Evolutionary conservation across 2,797 vertebrate species (phyloP), one percentile per base, ranked within the genome.

Genomic region (Huso huso): DNA sequence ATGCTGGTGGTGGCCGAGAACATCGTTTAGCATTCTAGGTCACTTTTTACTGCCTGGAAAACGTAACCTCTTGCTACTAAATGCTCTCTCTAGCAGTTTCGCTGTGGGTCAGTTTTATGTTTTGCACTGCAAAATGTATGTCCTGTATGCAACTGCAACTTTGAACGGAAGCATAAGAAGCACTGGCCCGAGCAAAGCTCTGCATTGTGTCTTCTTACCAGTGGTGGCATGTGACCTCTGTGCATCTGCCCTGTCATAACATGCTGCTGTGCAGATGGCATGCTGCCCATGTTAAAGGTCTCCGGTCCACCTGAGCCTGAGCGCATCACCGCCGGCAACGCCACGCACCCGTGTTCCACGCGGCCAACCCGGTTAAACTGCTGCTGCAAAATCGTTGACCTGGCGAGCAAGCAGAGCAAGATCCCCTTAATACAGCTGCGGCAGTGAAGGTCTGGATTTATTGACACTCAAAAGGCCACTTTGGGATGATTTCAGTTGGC

Each of bases 171-270:
- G 58, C 6, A 23, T 10, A 15, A 23, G 1, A n/a, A 10, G 48
- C 61, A 63, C 49, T 65, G 58, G 15, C 48, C 10, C 52, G 58
- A 55, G 51, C 69, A 69, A 48, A n/a, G 51, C 13, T 3, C 23
- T 51, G 51, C 49, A 11, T 8, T 12, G 10, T 12, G 65, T 3
- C 0, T 7, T 71, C 95, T 93, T 82, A 99, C 96, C 86, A 98
- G 88, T 0, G 96, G 96, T 65, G 96, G 94, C 96, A 98, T 98
- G 72, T 99, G 96, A 73, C 95, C 96, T 77, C 93, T 87, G 86
- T 99, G 96, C 95, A 98, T 98, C 82, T 98, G 96, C 51, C 95
- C 96, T 0, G 84, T 93, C 60, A 89, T 95, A 79, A 99, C 91
- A 74, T 99, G 96, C 74, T 98, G 96, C 85, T 98, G 96, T 0